Conservation (phyloP, 2,113 vertebrate species). For the Urocitellus parryii region DNA sequence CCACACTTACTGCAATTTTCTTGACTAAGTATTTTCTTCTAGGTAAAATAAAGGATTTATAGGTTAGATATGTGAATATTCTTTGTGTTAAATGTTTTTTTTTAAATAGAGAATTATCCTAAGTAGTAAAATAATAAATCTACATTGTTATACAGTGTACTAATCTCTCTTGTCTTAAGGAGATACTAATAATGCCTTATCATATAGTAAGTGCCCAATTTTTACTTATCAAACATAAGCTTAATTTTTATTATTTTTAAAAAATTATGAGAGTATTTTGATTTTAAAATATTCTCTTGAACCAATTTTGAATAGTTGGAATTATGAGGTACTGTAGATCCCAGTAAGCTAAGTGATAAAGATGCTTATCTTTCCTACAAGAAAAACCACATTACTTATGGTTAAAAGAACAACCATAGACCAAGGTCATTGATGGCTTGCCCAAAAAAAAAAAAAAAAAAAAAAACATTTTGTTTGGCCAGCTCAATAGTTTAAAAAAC, state of each 20-base stretch:
- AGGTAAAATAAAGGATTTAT: constrained; percentile 51
- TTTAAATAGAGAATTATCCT: constrained; percentile 17
- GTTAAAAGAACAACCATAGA: not conserved
- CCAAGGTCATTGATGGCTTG: not conserved
- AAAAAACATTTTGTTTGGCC: not conserved
- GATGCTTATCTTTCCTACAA: constrained; percentile 3
- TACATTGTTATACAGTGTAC: not conserved
- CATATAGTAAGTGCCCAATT: not conserved
- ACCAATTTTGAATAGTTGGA: not conserved
- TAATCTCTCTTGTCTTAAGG: not conserved
- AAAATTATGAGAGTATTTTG: constrained; percentile 25
- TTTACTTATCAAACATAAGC: not conserved
- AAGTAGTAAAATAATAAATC: constrained; percentile 30
- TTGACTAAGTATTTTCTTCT: constrained; percentile 50
- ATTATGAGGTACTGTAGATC: not conserved
- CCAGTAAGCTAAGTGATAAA: not conserved
- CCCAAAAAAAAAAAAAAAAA: no score
- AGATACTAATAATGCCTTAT: not conserved
- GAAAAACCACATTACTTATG: not conserved
- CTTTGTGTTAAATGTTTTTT: not conserved
- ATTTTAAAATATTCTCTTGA: constrained; percentile 44
- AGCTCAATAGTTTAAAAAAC: not conserved
- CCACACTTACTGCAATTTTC: constrained; percentile 18
- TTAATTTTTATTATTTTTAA: constrained; percentile 37
- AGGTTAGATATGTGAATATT: not conserved